phyloP scores from a whole-genome alignment of 2,797 vertebrate genomes.

The Tapera naevia region DNA sequence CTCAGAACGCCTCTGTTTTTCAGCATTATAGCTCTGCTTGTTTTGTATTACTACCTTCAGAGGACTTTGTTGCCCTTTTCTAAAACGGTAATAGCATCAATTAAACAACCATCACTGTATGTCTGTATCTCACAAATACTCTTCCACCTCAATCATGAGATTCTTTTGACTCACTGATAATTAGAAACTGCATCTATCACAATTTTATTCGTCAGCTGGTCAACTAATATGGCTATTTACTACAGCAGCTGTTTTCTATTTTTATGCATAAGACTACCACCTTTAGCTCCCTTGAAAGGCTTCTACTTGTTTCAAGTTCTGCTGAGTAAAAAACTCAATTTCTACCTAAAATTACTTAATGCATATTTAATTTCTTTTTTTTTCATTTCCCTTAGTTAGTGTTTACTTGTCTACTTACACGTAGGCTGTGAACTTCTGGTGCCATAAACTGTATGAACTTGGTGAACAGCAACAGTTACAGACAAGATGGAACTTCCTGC shows the following conservation, averaged over 20 bases:
- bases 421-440: not conserved
- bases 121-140: conserved; percentile 34
- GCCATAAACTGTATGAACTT: not conserved
- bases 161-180: conserved; percentile 35
- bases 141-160: not conserved
- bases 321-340: not conserved
- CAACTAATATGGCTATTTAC: conserved; percentile 11
- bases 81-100: conserved; percentile 24
- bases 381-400: not conserved
- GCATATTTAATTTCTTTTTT: not conserved
- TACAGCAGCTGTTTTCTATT: not conserved
- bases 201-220: conserved; percentile 3
- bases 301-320: not conserved
- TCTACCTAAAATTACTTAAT: not conserved
- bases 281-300: not conserved
- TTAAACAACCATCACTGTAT: conserved; percentile 17
- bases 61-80: conserved; percentile 7
- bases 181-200: conserved; percentile 18
- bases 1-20: conserved; percentile 1
- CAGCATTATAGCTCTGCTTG: not conserved
- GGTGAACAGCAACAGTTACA: not conserved
- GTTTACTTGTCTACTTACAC: not conserved
- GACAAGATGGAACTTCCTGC: not conserved
- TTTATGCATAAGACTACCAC: not conserved
- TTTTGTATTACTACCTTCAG: not conserved